These are phyloP conservation scores for Trichonephila clavata DNA, from an alignment of 1,140 invertebrate species.

Conservation along the genomic window DNA sequence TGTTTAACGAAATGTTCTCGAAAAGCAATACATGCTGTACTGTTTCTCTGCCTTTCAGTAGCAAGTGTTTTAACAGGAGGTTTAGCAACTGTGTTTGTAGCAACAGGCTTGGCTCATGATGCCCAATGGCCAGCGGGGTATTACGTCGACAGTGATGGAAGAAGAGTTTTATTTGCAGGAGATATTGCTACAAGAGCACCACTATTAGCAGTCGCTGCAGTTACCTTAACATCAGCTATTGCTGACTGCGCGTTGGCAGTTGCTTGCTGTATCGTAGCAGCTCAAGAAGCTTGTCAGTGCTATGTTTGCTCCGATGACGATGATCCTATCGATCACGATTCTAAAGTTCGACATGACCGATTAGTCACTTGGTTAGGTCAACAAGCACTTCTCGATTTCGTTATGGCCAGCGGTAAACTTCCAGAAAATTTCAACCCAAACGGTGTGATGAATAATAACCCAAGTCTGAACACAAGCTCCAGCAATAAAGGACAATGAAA, in stretches of 20 bases:
- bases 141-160: slow-evolving; percentile 78
- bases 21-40: slow-evolving; percentile 41
- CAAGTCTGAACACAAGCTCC: neutral
- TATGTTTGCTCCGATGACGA: slow-evolving; percentile 73
- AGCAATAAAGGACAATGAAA: neutral
- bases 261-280: slow-evolving; percentile 77
- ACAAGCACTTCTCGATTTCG: slow-evolving; percentile 75
- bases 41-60: slow-evolving; percentile 66
- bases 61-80: slow-evolving; percentile 77
- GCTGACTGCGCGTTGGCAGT: slow-evolving; percentile 77
- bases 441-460: slow-evolving; percentile 15
- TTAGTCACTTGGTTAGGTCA: slow-evolving; percentile 78
- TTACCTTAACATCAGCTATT: slow-evolving; percentile 76
- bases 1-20: slow-evolving; percentile 32
- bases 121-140: slow-evolving; percentile 77
- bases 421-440: slow-evolving; percentile 49
- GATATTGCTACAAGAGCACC: slow-evolving; percentile 74
- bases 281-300: slow-evolving; percentile 77
- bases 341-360: slow-evolving; percentile 76
- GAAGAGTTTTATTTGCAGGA: slow-evolving; percentile 72
- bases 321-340: slow-evolving; percentile 73
- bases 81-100: slow-evolving; percentile 79
- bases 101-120: slow-evolving; percentile 78
- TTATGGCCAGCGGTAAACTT: slow-evolving; percentile 67
- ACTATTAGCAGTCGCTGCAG: slow-evolving; percentile 76